A percentile compares a stretch with the other conserved stretches of the same genome.
Evolutionary conservation across 2,113 vertebrate species (phyloP).

Genomic region (Phyllostomus discolor): DNA sequence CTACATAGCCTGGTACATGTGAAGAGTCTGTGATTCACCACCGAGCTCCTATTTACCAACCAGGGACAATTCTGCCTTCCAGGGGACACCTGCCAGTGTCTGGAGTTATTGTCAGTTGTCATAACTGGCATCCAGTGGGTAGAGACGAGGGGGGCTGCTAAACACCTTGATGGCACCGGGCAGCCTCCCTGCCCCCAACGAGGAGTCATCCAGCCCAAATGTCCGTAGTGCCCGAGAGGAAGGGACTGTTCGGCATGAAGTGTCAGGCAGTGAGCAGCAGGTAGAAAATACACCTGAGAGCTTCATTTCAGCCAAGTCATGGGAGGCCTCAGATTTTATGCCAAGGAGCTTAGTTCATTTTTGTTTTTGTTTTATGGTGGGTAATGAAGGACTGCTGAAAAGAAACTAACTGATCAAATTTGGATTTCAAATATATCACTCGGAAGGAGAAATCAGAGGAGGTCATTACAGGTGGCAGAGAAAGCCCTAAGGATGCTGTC

Average conservation of each 20-base stretch:
- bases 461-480: background rate
- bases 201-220: background rate
- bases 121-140: background rate
- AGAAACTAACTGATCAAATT: background rate
- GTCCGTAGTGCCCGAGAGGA: background rate
- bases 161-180: background rate
- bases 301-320: background rate
- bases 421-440: background rate
- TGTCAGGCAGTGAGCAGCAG: background rate
- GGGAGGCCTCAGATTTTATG: background rate
- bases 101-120: background rate
- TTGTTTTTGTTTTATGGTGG: background rate
- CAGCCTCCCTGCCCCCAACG: background rate
- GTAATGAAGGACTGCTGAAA: background rate
- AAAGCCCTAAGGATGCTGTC: background rate
- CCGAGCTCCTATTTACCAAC: background rate
- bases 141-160: background rate
- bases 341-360: background rate
- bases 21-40: background rate
- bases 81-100: background rate
- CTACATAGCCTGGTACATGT: background rate
- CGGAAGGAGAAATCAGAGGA: background rate
- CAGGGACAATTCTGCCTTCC: background rate
- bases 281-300: background rate
- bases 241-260: background rate